Evolutionary conservation across 2,888 invertebrate species (phyloP), one percentile per base, ranked within the genome.

Genomic region (Ochropleura plecta): DNA sequence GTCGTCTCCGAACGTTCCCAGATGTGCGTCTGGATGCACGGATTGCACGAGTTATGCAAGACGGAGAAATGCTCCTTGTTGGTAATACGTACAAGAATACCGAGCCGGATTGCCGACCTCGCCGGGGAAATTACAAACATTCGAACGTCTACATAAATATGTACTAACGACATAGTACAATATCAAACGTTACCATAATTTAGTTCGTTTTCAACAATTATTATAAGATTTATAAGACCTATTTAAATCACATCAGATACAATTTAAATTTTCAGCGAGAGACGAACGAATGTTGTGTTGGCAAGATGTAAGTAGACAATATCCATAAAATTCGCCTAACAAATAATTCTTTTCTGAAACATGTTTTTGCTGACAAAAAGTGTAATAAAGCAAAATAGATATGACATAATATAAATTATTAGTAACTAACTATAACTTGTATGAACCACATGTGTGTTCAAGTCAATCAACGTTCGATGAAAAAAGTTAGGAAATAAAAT

Each of bases 41-140:
- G 91, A 93, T 94, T 94, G 92, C 91, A 92, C 89, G 88, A 92
- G 92, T 92, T 94, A 95, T 93, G 93, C 91, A 94, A 94, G 90
- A 88, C 82, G 84, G 89, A 90, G 89, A 91, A 90, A 92, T 91
- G 90, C 89, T 91, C 89, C 88, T 88, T 91, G 84, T 87, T 83
- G 75, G 86, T 88, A 86, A 88, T 89, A 89, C 88, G 86, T 89
- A 89, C 90, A 85, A 88, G 88, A 89, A 92, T 90, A 88, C 80
- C 78, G 74, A 74, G 75, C 68, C 83, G 82, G 83, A 88, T 88
- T 85, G 81, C 82, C 76, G 75, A 85, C 81, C 81, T 89, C 82
- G 79, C 79, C 82, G 81, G 73, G 80, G 71, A 88, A 88, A 90
- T 88, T 88, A 88, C 84, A 90, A 87, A 88, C 73, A 85, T 85